These are phyloP conservation scores for Mionectes olivaceus DNA, from an alignment of 2,797 vertebrate genomes.

Conservation along the genomic window DNA sequence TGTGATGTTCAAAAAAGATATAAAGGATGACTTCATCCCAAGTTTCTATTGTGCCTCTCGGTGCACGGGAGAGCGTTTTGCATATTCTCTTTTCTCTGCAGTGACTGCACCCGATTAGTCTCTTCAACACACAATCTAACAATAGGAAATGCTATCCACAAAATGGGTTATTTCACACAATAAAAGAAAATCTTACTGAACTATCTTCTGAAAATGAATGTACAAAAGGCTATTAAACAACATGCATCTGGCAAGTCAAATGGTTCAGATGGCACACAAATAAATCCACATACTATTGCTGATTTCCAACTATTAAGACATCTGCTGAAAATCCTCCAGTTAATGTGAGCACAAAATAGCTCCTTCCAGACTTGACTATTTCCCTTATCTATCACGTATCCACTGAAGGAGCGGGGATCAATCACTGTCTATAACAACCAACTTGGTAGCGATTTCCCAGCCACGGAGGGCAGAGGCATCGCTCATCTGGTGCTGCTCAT, in stretches of 20 bases:
- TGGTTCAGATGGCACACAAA: conserved; percentile 73
- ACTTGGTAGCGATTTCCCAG: conserved; percentile 31
- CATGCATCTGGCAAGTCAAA: conserved; percentile 74
- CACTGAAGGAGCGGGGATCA: background rate
- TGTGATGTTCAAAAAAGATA: conserved; percentile 28
- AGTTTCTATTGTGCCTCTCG: conserved; percentile 43
- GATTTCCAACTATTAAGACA: conserved; percentile 73
- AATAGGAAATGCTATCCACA: conserved; percentile 51
- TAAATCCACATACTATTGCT: conserved; percentile 70
- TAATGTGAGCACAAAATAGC: conserved; percentile 55
- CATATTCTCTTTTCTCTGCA: conserved; percentile 57
- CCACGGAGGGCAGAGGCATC: background rate
- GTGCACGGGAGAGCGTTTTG: conserved; percentile 6
- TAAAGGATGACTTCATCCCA: conserved; percentile 26
- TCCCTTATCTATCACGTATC: background rate
- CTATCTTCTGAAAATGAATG: conserved; percentile 51
- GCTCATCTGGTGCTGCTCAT: background rate
- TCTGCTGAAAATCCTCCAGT: conserved; percentile 69
- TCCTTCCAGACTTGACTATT: conserved; percentile 48
- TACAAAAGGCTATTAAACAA: conserved; percentile 74
- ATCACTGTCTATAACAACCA: background rate
- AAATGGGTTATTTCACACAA: conserved; percentile 64
- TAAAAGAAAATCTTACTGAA: conserved; percentile 68
- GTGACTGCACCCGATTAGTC: conserved; percentile 43
- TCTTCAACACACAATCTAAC: conserved; percentile 49